phyloP scores from a whole-genome alignment of 2,113 vertebrate genomes.

The Grammomys surdaster region DNA sequence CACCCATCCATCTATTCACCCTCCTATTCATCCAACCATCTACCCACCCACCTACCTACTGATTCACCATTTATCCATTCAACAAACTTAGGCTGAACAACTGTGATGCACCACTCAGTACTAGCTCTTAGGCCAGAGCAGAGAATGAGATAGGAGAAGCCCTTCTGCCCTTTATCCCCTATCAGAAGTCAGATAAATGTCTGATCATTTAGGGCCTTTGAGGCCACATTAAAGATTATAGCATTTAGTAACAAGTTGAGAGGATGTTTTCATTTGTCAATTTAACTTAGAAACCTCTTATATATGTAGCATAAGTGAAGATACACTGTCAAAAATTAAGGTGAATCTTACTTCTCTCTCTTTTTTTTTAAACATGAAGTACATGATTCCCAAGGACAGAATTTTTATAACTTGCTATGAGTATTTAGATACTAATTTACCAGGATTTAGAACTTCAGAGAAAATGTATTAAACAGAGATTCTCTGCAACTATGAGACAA shows the following conservation, averaged over 20 bases:
- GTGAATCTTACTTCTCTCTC: background rate
- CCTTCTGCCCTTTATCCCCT: background rate
- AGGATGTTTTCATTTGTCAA: background rate
- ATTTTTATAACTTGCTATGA: background rate
- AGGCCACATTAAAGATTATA: background rate
- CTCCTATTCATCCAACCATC: background rate
- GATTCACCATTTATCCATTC: background rate
- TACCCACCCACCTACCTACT: background rate
- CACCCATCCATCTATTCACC: background rate
- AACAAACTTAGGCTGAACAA: background rate
- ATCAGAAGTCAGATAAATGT: background rate
- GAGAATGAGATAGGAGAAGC: background rate
- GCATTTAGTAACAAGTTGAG: conserved; percentile 48
- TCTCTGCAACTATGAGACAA: conserved; percentile 5
- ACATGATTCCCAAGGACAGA: background rate
- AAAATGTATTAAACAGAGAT: conserved; percentile 10
- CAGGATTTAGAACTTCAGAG: conserved; percentile 34
- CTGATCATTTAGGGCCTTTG: background rate
- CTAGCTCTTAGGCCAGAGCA: background rate
- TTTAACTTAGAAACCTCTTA: conserved; percentile 44
- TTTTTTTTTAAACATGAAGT: conserved; percentile 17
- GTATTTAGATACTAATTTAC: background rate
- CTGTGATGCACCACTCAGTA: background rate
- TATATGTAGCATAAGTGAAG: background rate
- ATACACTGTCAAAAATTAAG: conserved; percentile 42